Evolutionary conservation across 1,140 invertebrate species (phyloP), one percentile per base, ranked within the genome.

Genomic region (Charaxes varanes): DNA sequence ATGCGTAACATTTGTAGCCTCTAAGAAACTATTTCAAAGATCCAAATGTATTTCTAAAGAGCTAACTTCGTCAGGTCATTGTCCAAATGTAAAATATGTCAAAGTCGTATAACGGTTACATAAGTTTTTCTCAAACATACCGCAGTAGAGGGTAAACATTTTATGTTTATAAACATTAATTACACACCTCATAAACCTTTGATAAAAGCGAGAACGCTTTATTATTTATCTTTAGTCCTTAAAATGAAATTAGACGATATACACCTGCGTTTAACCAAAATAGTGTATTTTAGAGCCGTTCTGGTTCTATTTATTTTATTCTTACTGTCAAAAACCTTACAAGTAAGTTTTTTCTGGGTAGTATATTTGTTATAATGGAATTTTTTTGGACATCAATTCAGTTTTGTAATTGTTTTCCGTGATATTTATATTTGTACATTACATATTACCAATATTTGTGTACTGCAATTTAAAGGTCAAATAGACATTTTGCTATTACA

Each of bases 21-120:
- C 54, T 10, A 74, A 77, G 33, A 83, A 79, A 53, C 54, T 19
- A 33, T 72, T 80, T 32, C 22, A 58, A 1, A 80, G 72, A 50
- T 50, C 52, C n/a, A 72, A 71, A 47, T 83, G 79, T 55, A 53
- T 52, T 12, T 41, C 44, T 8, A 80, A 80, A 53, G 70, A 71
- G 38, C 36, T 74, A 14, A 58, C 52, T 36, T 12, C 42, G 13
- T 45, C 35, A 6, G 68, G 73, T 16, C 71, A 83, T 53, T 80
- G 79, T 57, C 35, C 48, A 33, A 65, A 57, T 47, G 35, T 47
- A 41, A 78, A 70, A 55, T 57, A 51, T 28, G 28, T 44, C 4
- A 66, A 73, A 64, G 24, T 49, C 40, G 38, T 57, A 53, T 66
- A 62, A 57, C 32, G 12, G 21, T 53, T 48, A 48, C 37, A 51